Evolutionary conservation across 2,113 vertebrate species (phyloP).

Genomic region (Benitochromis conjunctus): DNA sequence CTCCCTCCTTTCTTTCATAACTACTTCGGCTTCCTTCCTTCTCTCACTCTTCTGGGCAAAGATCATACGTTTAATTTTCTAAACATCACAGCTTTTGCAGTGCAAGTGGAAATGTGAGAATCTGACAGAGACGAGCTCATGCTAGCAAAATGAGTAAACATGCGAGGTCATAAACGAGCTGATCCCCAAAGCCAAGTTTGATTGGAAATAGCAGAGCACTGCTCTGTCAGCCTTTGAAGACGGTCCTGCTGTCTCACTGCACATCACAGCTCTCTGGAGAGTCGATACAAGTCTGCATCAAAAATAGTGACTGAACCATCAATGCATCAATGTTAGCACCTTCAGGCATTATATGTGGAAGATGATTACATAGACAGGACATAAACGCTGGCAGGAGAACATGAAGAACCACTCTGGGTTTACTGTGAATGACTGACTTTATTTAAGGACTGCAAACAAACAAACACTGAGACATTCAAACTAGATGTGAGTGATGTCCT

Average conservation of each 20-base stretch:
- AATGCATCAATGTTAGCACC: background rate
- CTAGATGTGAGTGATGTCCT: background rate
- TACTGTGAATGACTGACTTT: background rate
- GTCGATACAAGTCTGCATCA: background rate
- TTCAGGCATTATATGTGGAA: rapidly evolving
- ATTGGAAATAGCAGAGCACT: background rate
- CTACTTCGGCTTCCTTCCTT: background rate
- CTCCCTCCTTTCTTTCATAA: background rate
- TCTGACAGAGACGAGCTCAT: background rate
- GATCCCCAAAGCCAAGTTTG: background rate
- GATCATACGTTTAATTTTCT: background rate
- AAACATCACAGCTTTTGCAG: background rate
- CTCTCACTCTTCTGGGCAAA: background rate
- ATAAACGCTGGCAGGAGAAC: background rate
- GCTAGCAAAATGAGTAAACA: no score
- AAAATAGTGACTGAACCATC: background rate
- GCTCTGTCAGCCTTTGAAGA: no score
- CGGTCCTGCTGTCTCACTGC: background rate
- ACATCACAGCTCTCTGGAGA: background rate
- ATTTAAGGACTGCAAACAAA: background rate
- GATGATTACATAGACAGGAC: background rate
- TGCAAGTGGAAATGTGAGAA: background rate
- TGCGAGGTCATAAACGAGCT: no score
- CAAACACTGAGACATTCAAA: background rate
- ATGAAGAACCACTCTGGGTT: background rate